Evolutionary conservation across 2,797 vertebrate species (phyloP).

Genomic region (Cossypha dichroa): DNA sequence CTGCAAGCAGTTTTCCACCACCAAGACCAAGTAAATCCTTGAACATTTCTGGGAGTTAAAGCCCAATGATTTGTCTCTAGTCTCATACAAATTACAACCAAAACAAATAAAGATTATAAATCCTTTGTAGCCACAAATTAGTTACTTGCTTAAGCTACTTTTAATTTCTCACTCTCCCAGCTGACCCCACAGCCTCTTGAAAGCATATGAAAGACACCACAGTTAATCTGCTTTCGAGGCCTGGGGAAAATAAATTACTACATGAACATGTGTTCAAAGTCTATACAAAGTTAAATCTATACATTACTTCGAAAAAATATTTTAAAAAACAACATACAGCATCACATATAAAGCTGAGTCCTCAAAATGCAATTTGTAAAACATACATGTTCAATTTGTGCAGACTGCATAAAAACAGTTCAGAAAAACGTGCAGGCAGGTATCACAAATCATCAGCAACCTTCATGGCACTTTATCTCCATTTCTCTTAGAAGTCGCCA

Average conservation of each 20-base stretch:
- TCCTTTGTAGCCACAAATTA: neutral
- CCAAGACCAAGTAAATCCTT: neutral
- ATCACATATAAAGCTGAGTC: neutral
- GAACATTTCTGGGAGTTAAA: neutral
- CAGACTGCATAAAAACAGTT: neutral
- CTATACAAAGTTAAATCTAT: neutral
- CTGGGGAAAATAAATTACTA: neutral
- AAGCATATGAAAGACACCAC: neutral
- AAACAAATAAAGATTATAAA: neutral
- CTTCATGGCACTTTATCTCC: neutral
- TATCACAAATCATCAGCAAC: neutral
- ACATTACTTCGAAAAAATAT: neutral
- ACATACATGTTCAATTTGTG: rapidly evolving
- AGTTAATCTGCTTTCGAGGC: neutral
- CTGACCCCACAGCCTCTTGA: neutral
- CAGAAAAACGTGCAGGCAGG: neutral
- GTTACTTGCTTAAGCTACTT: neutral
- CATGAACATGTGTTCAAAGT: neutral
- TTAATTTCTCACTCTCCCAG: neutral
- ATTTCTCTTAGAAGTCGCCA: neutral
- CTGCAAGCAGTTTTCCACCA: neutral
- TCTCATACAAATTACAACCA: neutral
- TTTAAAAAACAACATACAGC: neutral
- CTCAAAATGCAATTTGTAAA: neutral
- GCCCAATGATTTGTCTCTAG: neutral